Evolutionary conservation across 2,888 invertebrate species (phyloP).

Genomic region (Hyposoter dolosus): DNA sequence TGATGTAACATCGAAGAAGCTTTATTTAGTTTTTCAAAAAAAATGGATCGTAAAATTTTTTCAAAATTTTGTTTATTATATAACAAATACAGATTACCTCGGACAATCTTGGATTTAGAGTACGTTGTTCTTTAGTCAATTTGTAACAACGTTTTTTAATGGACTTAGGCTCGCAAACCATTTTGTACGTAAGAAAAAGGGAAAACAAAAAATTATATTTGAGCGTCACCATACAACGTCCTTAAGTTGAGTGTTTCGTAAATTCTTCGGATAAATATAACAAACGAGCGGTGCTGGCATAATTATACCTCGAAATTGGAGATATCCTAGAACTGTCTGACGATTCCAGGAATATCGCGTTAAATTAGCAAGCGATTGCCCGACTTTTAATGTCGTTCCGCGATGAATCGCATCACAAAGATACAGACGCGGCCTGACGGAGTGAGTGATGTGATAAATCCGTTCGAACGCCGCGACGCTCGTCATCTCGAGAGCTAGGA

Average conservation of each 20-base stretch:
- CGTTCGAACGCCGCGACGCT: constrained; percentile 42
- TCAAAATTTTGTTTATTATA: no score
- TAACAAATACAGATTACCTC: no score
- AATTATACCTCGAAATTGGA: constrained; percentile 34
- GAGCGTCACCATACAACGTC: no score
- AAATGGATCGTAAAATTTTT: no score
- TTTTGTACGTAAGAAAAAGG: no score
- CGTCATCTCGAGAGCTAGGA: constrained; percentile 44
- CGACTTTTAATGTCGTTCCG: constrained; percentile 53
- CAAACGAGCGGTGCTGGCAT: not conserved
- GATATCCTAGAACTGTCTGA: constrained; percentile 54
- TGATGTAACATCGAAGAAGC: no score
- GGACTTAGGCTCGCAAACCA: no score
- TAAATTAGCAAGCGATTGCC: constrained; percentile 63
- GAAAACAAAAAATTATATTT: no score
- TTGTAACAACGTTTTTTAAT: no score
- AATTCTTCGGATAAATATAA: not conserved
- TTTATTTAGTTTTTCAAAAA: no score
- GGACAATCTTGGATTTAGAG: no score
- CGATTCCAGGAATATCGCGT: constrained; percentile 60
- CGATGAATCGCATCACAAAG: constrained; percentile 55
- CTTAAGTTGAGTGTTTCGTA: not conserved
- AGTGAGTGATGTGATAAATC: constrained; percentile 53
- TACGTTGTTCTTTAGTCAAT: no score
- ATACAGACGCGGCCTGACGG: not conserved